Percentiles rank a stretch among this genome's conserved stretches.
These are phyloP conservation scores for Noctua pronuba DNA, from an alignment of 2,888 invertebrate species.

Conservation along the genomic window DNA sequence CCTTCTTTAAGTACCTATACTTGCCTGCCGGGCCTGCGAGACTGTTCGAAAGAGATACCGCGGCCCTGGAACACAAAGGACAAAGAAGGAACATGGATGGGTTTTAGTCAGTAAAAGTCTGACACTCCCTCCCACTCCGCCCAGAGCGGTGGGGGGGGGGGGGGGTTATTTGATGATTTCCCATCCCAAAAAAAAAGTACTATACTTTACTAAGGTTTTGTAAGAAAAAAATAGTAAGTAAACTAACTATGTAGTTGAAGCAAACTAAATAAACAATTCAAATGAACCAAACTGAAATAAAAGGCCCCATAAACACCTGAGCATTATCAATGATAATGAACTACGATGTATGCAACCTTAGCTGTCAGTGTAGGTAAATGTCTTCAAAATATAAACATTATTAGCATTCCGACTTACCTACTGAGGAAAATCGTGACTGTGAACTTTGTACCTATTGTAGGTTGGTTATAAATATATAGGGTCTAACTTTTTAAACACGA, in stretches of 20 bases:
- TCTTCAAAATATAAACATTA: slow-evolving; percentile 44
- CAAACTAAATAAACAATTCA: not conserved
- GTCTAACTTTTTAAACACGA: no score
- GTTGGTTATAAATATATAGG: not conserved
- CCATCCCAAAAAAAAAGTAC: no score
- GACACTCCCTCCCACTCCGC: no score
- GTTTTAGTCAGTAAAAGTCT: no score
- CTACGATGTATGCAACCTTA: slow-evolving; percentile 47
- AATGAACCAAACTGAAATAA: slow-evolving; percentile 6
- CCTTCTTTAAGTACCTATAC: not conserved
- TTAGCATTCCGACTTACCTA: slow-evolving; percentile 30
- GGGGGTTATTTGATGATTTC: no score
- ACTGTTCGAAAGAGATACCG: no score
- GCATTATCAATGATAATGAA: slow-evolving; percentile 41
- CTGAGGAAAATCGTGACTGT: slow-evolving; percentile 36
- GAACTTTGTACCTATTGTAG: slow-evolving; percentile 19
- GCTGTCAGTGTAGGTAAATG: slow-evolving; percentile 34
- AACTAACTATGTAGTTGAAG: not conserved
- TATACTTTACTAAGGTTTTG: not conserved
- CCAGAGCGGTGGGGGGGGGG: no score
- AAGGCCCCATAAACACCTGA: slow-evolving; percentile 18
- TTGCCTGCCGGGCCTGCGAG: no score
- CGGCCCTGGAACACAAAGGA: no score
- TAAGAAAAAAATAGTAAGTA: not conserved
- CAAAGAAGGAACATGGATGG: no score